A percentile compares a stretch with the other conserved stretches of the same genome.
These are phyloP conservation scores for Heteromyza rotundicornis DNA, from an alignment of 2,888 invertebrate species.

Conservation along the genomic window DNA sequence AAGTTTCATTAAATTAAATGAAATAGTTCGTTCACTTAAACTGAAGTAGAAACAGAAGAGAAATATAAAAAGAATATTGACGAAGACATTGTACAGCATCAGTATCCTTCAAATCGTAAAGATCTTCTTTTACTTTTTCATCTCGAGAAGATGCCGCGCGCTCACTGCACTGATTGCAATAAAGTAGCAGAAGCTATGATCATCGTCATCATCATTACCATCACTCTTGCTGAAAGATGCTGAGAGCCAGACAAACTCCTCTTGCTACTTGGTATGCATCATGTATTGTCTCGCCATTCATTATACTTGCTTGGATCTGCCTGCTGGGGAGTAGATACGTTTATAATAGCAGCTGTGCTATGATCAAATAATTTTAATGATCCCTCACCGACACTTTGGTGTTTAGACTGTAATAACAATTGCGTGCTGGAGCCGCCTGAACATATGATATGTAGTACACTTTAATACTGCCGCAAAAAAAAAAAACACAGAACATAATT, in stretches of 20 bases:
- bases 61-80: too few relatives aligned
- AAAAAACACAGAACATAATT: too few relatives aligned
- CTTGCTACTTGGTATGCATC: slow-evolving; percentile 10
- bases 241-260: background rate
- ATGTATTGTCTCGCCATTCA: background rate
- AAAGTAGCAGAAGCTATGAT: background rate
- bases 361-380: background rate
- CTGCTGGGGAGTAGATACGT: background rate
- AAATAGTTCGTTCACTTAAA: background rate
- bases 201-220: background rate
- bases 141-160: background rate
- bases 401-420: too few relatives aligned
- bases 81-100: background rate
- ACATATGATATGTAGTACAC: background rate
- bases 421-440: background rate
- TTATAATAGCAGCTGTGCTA: background rate
- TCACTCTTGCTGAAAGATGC: slow-evolving; percentile 19
- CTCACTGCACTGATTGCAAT: background rate
- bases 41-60: too few relatives aligned
- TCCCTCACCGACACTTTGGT: background rate
- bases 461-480: background rate
- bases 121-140: background rate
- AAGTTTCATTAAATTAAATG: background rate
- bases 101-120: background rate
- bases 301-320: too few relatives aligned